Evolutionary conservation across 1,140 invertebrate species (phyloP).

Genomic region (Phthorimaea operculella): DNA sequence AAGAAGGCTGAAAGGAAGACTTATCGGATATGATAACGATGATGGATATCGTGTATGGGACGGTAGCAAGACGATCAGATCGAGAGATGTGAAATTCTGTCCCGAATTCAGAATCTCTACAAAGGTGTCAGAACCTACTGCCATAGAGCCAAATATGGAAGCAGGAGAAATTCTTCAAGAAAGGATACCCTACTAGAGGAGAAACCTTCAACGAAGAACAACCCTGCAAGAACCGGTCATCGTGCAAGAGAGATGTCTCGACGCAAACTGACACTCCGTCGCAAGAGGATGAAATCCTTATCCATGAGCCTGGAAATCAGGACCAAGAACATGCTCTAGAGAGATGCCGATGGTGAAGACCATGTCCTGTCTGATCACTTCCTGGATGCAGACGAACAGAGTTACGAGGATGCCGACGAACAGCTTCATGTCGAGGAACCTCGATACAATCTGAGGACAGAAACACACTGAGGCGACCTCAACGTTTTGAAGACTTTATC

Average conservation of each 20-base stretch:
- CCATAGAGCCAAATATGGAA: too few relatives aligned
- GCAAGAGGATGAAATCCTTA: too few relatives aligned
- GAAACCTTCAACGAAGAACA: not conserved
- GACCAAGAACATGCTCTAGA: not conserved
- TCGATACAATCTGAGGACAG: not conserved
- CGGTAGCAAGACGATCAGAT: too few relatives aligned
- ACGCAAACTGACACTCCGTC: too few relatives aligned
- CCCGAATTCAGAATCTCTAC: too few relatives aligned
- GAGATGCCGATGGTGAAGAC: not conserved
- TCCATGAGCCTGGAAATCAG: too few relatives aligned
- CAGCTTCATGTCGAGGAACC: not conserved
- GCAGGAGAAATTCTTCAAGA: too few relatives aligned
- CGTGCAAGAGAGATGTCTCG: not conserved
- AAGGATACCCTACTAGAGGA: not conserved
- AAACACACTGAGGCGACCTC: not conserved
- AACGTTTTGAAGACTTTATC: not conserved
- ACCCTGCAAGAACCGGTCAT: not conserved
- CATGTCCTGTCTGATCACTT: not conserved
- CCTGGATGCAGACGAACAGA: not conserved
- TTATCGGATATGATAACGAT: conserved; percentile 8
- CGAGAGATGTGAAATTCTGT: too few relatives aligned
- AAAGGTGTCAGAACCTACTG: too few relatives aligned
- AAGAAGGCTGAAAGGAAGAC: conserved; percentile 17
- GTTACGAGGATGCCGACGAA: not conserved
- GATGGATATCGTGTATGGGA: conserved; percentile 6